phyloP scores from a whole-genome alignment of 2,113 vertebrate genomes.

The Thamnophis sirtalis region DNA sequence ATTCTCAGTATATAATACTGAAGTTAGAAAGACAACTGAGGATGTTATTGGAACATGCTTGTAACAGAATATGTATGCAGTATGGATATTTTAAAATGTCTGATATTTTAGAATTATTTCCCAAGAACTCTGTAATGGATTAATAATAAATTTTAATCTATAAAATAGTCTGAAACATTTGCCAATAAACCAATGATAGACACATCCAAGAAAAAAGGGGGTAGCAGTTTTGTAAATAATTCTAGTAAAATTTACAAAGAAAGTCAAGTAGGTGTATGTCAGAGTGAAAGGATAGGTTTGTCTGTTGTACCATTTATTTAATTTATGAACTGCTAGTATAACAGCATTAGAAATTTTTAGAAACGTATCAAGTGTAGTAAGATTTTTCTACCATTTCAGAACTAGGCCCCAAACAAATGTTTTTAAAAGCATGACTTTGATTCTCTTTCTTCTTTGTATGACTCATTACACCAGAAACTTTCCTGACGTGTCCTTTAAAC shows the following conservation, averaged over 20 bases:
- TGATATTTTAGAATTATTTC: not conserved
- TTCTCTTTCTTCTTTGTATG: not conserved
- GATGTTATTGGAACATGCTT: not conserved
- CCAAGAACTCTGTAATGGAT: not conserved
- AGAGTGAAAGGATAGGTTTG: not conserved
- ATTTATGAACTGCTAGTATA: not conserved
- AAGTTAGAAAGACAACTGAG: not conserved
- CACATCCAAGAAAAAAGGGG: not conserved
- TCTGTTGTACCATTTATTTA: not conserved
- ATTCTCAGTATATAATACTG: not conserved
- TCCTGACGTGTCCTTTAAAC: constrained; percentile 56
- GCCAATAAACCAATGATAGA: not conserved
- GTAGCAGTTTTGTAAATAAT: not conserved
- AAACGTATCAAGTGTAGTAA: not conserved
- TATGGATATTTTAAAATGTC: not conserved
- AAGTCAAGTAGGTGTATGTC: not conserved
- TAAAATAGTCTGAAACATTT: not conserved
- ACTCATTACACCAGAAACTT: not conserved
- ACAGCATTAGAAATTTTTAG: not conserved
- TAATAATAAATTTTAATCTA: not conserved
- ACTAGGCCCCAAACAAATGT: not conserved
- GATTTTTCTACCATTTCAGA: not conserved
- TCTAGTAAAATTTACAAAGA: not conserved
- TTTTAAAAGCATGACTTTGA: not conserved
- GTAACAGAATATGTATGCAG: not conserved